Base-by-base conservation (phyloP, 1,140 invertebrate genomes). In the Drosophila rhopaloa region DNA sequence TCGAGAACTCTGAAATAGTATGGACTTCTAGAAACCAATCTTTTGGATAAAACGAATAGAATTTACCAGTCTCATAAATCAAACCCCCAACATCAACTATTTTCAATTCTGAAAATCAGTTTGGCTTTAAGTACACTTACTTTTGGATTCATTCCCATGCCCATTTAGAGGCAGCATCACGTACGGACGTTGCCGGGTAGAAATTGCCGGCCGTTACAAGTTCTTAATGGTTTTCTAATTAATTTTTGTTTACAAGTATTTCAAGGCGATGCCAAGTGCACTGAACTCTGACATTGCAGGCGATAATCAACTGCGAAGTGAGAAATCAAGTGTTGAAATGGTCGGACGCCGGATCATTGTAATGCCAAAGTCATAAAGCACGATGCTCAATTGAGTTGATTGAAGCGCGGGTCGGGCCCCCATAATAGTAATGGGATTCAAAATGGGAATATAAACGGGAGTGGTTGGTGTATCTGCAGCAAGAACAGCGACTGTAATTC, bases 221-320 rank as follows among this genome's bases (percentile, higher is more conserved):
- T 46, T 65, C 63, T 84, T 84, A 89, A 89, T 89, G 84, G 76
- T 51, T 73, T 89, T 84, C 85, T 89, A 89, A 89, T 84, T 89
- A 89, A 89, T 89, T 88, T 78, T 67, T 77, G 62, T 75, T 72
- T 76, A 51, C 79, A 78, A 53, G 37, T 59, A n/a, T 63, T 70
- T 56, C 73, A 59, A 68, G 58, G 79, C 40, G n/a, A 55, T n/a
- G 29, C 46, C 35, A 50, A 83, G 83, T 77, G 76, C 84, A 88
- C 24, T 89, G 83, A 88, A 79, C 84, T 56, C 46, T 71, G 50
- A 4, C 35, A 50, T 35, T 67, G 7, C n/a, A 5, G n/a, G 40
- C 41, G 40, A 35, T 44, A 63, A 14, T 55, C 51, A 46, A 58
- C 40, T 54, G 47, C 13, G 10, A 63, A 75, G 76, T 79, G 79